Evolutionary conservation across 2,888 invertebrate species (phyloP).

Genomic region (Ochlodes sylvanus): DNA sequence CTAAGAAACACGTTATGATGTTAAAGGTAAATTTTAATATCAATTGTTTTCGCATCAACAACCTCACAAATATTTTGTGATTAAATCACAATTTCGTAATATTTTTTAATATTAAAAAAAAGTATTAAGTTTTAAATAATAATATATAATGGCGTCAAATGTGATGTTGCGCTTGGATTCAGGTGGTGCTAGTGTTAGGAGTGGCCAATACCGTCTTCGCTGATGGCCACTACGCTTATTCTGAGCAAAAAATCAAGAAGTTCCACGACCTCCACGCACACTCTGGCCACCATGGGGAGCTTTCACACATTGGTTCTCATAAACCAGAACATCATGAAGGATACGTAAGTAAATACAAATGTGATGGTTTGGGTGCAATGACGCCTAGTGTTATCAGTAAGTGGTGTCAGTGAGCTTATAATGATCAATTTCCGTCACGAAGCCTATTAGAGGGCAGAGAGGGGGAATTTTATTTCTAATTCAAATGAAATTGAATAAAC

Average conservation of each 20-base stretch:
- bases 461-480: no score
- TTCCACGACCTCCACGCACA: slow-evolving; percentile 48
- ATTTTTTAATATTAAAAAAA: no score
- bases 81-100: no score
- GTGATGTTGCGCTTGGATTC: slow-evolving; percentile 34
- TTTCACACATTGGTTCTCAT: slow-evolving; percentile 60
- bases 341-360: slow-evolving; percentile 63
- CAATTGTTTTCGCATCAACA: not conserved
- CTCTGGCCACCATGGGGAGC: slow-evolving; percentile 57
- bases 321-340: slow-evolving; percentile 70
- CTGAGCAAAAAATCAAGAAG: slow-evolving; percentile 60
- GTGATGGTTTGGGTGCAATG: no score
- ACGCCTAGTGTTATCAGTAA: no score
- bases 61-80: no score
- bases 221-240: slow-evolving; percentile 57
- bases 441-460: no score
- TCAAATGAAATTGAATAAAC: no score
- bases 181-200: slow-evolving; percentile 59
- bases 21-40: slow-evolving; percentile 26
- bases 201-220: slow-evolving; percentile 59
- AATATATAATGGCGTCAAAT: not conserved
- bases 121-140: no score
- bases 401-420: no score
- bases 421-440: not conserved
- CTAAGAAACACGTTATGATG: slow-evolving; percentile 34